Percentiles rank a stretch among this genome's conserved stretches.
These are phyloP conservation scores for Rhabdophis nuchalis DNA, from an alignment of 2,797 vertebrate genomes.

Conservation along the genomic window DNA sequence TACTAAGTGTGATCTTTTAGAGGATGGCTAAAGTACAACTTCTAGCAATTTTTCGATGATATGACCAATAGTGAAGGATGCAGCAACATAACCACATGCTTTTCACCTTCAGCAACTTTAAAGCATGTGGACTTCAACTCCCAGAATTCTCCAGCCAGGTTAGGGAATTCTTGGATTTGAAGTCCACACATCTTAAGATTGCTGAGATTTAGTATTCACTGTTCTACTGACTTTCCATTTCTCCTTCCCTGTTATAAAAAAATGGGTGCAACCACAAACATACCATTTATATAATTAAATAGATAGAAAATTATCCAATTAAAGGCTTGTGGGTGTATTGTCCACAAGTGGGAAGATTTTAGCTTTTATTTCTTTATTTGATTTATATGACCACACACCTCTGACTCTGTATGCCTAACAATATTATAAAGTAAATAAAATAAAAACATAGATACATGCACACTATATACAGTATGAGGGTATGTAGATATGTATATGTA, in stretches of 20 bases:
- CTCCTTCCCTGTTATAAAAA: conserved; percentile 65
- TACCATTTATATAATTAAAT: not conserved
- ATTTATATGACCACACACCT: not conserved
- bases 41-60: not conserved
- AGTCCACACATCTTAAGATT: not conserved
- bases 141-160: not conserved
- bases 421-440: not conserved
- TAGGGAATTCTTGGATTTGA: not conserved
- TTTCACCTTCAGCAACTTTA: not conserved
- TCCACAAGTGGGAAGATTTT: not conserved
- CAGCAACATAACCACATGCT: not conserved
- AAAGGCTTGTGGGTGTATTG: not conserved
- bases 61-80: not conserved
- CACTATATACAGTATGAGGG: not conserved
- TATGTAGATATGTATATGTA: not conserved
- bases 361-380: not conserved
- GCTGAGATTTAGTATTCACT: not conserved
- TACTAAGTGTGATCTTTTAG: not conserved
- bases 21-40: not conserved
- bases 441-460: not conserved
- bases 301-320: not conserved
- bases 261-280: not conserved
- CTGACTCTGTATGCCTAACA: not conserved
- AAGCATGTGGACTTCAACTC: not conserved
- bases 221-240: conserved; percentile 23